phyloP scores from a whole-genome alignment of 2,888 invertebrate species.

The Heliconius erato region DNA sequence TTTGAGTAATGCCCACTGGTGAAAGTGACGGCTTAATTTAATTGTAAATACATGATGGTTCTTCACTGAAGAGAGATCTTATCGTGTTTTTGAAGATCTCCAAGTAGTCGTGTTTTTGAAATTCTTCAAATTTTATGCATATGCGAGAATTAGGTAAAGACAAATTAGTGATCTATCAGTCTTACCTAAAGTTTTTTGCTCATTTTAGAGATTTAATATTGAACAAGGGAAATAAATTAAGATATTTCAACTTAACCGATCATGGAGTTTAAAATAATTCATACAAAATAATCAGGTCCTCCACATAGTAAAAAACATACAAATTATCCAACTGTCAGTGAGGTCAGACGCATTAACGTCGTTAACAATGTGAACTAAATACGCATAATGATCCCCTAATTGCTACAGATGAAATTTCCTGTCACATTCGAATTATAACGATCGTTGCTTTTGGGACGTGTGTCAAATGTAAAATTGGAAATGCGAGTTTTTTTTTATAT shows the following conservation, averaged over 20 bases:
- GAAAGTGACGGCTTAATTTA: background rate
- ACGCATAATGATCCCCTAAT: conserved; percentile 62
- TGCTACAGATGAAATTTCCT: conserved; percentile 59
- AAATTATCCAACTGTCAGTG: conserved; percentile 59
- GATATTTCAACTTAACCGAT: background rate
- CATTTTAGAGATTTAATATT: background rate
- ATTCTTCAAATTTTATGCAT: too few species aligned
- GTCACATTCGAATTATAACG: conserved; percentile 41
- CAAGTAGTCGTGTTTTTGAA: background rate
- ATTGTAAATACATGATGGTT: background rate
- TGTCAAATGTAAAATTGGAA: background rate
- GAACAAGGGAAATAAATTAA: too few species aligned
- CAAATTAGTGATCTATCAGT: background rate
- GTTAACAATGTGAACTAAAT: conserved; percentile 66
- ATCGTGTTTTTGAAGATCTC: background rate
- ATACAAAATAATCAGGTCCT: background rate
- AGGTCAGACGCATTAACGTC: conserved; percentile 67
- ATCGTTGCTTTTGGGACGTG: conserved; percentile 28
- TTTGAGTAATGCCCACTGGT: background rate
- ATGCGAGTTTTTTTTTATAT: background rate
- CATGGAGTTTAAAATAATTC: background rate
- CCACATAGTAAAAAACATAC: conserved; percentile 45
- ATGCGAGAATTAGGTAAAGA: background rate
- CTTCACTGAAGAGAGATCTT: background rate
- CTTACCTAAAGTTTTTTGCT: background rate